A percentile compares a stretch with the other conserved stretches of the same genome.
Evolutionary conservation across 2,888 invertebrate species (phyloP).

Genomic region (Eupithecia inturbata): DNA sequence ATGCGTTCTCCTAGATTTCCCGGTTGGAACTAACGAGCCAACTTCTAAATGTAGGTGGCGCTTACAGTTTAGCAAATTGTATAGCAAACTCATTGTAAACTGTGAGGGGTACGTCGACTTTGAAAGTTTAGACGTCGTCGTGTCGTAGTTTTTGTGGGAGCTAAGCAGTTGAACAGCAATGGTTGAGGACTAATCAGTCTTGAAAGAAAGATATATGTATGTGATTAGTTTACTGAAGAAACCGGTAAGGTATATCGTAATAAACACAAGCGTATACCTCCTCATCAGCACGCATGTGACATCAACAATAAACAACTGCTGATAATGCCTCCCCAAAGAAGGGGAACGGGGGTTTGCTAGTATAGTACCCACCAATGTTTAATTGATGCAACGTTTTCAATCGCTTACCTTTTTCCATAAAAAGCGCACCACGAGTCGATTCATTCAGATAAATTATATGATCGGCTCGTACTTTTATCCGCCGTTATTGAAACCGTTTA

Average conservation of each 20-base stretch:
- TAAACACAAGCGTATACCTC: background rate
- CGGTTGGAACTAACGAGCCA: conserved; percentile 5
- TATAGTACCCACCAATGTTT: background rate
- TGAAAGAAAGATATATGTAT: background rate
- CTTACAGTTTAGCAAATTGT: conserved; percentile 5
- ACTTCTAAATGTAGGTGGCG: conserved; percentile 5
- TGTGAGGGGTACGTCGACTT: conserved; percentile 5
- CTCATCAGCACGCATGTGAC: background rate
- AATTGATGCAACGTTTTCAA: background rate
- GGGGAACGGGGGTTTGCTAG: background rate
- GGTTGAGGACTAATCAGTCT: background rate
- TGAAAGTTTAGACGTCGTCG: background rate
- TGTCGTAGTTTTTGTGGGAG: conserved; percentile 2
- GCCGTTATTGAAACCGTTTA: background rate
- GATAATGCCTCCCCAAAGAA: background rate
- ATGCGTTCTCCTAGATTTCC: conserved; percentile 9
- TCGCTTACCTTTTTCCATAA: background rate
- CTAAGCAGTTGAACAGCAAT: too few relatives aligned
- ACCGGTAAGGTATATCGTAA: background rate
- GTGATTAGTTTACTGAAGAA: background rate
- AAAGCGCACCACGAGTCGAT: background rate
- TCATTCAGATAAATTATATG: background rate
- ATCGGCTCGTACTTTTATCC: background rate
- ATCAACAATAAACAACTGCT: background rate
- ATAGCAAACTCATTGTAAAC: conserved; percentile 9